Percentiles rank a stretch among this genome's conserved stretches.
Conservation (phyloP, 2,113 vertebrate genomes). For the Lontra canadensis region DNA sequence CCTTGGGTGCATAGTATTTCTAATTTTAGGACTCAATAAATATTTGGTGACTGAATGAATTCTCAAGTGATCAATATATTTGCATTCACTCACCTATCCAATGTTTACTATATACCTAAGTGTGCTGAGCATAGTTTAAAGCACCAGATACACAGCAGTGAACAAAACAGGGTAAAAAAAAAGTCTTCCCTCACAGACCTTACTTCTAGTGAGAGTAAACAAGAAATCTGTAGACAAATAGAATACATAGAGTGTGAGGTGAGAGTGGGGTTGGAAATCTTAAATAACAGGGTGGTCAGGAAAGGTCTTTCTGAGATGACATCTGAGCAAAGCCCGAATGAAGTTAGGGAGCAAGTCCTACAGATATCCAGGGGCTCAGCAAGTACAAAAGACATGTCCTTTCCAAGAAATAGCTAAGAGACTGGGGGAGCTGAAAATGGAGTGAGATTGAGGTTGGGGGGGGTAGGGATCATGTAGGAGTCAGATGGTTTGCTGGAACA, state of each 20-base stretch:
- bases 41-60: not conserved
- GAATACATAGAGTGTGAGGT: not conserved
- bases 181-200: not conserved
- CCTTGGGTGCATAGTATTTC: not conserved
- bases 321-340: not conserved
- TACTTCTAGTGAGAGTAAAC: not conserved
- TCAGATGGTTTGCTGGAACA: not conserved
- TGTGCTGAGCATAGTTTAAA: not conserved
- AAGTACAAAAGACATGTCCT: not conserved
- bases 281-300: not conserved
- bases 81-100: not conserved
- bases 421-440: not conserved
- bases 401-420: not conserved
- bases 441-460: not conserved
- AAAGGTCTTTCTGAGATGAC: not conserved
- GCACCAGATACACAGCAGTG: not conserved
- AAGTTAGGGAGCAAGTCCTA: not conserved
- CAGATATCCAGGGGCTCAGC: not conserved
- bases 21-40: not conserved
- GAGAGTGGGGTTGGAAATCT: not conserved
- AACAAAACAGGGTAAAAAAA: not conserved
- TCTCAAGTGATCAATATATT: not conserved
- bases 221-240: not conserved
- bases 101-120: not conserved
- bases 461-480: not conserved